Conservation (phyloP, 1,140 invertebrate species). For the Apis laboriosa region DNA sequence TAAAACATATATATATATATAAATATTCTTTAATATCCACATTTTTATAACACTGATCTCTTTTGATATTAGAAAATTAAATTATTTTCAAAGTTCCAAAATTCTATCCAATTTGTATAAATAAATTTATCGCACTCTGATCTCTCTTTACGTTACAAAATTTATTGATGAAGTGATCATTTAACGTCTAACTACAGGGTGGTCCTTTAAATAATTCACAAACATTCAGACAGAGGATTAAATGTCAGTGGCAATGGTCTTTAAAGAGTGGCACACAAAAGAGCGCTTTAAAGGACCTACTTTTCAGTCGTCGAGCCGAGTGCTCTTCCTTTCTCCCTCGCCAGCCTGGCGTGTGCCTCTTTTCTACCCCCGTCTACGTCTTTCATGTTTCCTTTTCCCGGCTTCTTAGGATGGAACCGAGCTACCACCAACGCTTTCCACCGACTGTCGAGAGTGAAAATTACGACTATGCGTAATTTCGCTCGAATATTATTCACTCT, state of each 20-base stretch:
- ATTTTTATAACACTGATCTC: too few species aligned
- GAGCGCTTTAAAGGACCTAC: conserved; percentile 58
- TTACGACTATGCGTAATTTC: conserved; percentile 52
- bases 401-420: conserved; percentile 36
- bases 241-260: conserved; percentile 37
- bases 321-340: conserved; percentile 20
- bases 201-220: conserved; percentile 27
- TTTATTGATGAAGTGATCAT: background rate
- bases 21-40: too few species aligned
- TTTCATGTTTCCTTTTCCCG: conserved; percentile 31
- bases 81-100: too few species aligned
- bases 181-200: background rate
- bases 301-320: conserved; percentile 51
- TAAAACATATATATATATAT: background rate
- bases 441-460: conserved; percentile 30
- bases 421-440: conserved; percentile 23
- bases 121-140: too few species aligned
- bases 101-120: too few species aligned
- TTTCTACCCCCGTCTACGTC: background rate
- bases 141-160: too few species aligned
- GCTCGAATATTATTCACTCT: conserved; percentile 36
- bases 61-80: too few species aligned
- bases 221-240: conserved; percentile 34
- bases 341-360: background rate
- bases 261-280: conserved; percentile 43